Conservation (phyloP, 2,113 vertebrate genomes). For the Vimba vimba region DNA sequence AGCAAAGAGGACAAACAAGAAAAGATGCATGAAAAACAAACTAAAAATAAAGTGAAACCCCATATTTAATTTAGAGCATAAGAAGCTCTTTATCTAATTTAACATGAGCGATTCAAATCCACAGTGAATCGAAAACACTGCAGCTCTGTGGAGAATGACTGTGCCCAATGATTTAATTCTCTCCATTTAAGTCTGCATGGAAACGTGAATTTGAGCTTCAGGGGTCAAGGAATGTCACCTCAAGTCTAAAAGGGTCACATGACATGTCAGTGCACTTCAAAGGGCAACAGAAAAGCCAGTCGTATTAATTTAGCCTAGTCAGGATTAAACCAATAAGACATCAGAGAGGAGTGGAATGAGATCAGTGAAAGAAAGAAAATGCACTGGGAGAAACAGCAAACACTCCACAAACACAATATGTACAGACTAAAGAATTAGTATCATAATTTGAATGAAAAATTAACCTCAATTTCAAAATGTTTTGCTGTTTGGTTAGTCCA, state of each 20-base stretch:
- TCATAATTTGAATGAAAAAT: no score
- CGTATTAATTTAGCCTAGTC: neutral
- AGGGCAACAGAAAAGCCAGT: constrained; percentile 22
- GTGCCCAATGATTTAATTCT: neutral
- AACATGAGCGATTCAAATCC: neutral
- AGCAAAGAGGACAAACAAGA: neutral
- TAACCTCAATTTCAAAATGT: no score
- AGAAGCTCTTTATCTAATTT: constrained; percentile 10
- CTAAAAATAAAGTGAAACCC: constrained; percentile 17
- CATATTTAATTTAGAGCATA: neutral
- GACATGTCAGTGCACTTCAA: neutral
- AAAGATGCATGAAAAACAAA: neutral
- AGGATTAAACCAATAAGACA: neutral
- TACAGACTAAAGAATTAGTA: neutral
- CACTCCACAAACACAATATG: neutral
- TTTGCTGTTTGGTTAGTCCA: no score
- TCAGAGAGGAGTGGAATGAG: neutral
- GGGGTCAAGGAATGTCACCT: neutral
- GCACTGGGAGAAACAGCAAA: neutral
- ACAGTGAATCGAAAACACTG: neutral
- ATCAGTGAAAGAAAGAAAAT: neutral
- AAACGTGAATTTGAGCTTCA: constrained; percentile 1
- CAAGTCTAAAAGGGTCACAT: neutral
- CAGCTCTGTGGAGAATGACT: neutral
- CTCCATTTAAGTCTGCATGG: constrained; percentile 9